Evolutionary conservation across 1,140 invertebrate species (phyloP).

Genomic region (Drosophila persimilis): DNA sequence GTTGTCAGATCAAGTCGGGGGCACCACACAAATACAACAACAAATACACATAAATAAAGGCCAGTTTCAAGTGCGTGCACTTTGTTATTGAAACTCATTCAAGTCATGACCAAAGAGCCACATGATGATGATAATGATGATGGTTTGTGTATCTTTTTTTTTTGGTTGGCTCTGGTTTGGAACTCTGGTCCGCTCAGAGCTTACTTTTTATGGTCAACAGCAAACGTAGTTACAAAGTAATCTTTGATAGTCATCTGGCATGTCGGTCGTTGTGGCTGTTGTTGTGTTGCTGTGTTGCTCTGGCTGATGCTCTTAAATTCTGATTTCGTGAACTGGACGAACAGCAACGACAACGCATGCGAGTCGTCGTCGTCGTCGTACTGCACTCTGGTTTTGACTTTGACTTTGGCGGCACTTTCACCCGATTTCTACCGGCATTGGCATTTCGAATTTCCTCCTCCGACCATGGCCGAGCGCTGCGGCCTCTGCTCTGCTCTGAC

Average conservation of each 20-base stretch:
- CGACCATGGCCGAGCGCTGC: slow-evolving; percentile 23
- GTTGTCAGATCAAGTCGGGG: slow-evolving; percentile 24
- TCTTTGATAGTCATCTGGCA: slow-evolving; percentile 75
- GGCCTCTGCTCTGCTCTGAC: slow-evolving; percentile 11
- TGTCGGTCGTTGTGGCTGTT: slow-evolving; percentile 41
- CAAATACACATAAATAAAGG: slow-evolving; percentile 65
- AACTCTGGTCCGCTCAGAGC: slow-evolving; percentile 43
- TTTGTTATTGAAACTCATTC: slow-evolving; percentile 80
- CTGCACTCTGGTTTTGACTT: slow-evolving; percentile 52
- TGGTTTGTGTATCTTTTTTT: slow-evolving; percentile 39
- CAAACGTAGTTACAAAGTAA: slow-evolving; percentile 62
- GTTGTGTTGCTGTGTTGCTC: slow-evolving; percentile 8
- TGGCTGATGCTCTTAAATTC: slow-evolving; percentile 71
- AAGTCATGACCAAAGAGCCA: slow-evolving; percentile 53
- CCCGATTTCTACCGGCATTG: slow-evolving; percentile 77
- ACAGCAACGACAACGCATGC: slow-evolving; percentile 56
- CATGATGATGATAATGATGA: slow-evolving; percentile 53
- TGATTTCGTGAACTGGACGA: slow-evolving; percentile 72
- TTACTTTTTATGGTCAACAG: slow-evolving; percentile 69
- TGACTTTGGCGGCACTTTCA: slow-evolving; percentile 76
- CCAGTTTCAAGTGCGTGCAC: slow-evolving; percentile 72
- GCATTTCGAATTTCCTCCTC: slow-evolving; percentile 69
- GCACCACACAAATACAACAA: slow-evolving; percentile 4
- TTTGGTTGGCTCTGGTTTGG: slow-evolving; percentile 49
- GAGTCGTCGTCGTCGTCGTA: slow-evolving; percentile 13